Base-by-base conservation (phyloP, 2,888 invertebrate genomes). In the Oscheius sp. region DNA sequence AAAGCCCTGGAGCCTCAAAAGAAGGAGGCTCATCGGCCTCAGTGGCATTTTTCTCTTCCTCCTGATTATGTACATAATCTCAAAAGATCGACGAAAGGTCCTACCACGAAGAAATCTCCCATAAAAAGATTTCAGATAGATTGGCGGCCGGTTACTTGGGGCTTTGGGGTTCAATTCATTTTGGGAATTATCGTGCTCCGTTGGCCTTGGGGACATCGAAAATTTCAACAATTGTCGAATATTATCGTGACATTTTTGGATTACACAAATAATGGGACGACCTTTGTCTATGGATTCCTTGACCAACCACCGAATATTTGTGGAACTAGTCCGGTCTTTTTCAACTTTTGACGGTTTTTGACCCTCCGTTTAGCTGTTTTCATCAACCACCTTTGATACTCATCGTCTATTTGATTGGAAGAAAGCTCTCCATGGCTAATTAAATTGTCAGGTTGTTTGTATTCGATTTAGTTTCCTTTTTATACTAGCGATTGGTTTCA, bases 141-240 rank as follows among this genome's bases (percentile, higher is more conserved):
- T 23, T 90, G 95, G 95, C 91, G 93, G 5, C 93, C 93, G 0
- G 93, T 96, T 0, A 85, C 93, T 23, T 92, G 92, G 86, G 96
- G 96, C 0, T 90, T 96, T 23, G 90, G 92, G 0, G 90, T 95
- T 7, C 97, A 98, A 90, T 94, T 96, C 86, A 73, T 92, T 2
- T 92, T 97, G 73, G 96, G 95, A 0, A 85, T 96, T 0, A 82
- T 95, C 25, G 94, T 95, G 76, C 93, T 81, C 35, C 75, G 89
- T 93, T 74, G 92, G 81, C 69, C 73, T 7, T 77, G 77, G 49
- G 81, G 77, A 12, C 74, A 77, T 59, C 72, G 76, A 75, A 75
- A 74, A 35, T 81, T 81, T 64, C 72, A 75, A 41, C 72, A 79
- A 21, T 18, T 81, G 25, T 75, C 79, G 35, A 49, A 73, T 35